phyloP scores from a whole-genome alignment of 2,113 vertebrate genomes.

The Sinosuthora webbiana region DNA sequence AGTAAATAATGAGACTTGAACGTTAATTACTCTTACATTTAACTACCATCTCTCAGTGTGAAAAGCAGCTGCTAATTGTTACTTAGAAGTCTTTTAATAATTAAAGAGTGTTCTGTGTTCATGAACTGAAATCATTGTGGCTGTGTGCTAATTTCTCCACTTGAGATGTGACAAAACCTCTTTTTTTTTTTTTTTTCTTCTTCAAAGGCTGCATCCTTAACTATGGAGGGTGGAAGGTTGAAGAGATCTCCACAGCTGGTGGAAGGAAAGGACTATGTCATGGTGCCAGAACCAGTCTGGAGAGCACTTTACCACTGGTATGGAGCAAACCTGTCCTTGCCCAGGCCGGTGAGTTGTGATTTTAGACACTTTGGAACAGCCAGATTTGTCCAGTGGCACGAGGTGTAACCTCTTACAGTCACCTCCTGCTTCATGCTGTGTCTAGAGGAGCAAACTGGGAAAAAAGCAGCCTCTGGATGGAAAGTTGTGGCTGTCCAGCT shows the following conservation, averaged over 20 bases:
- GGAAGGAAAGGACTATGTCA: constrained; percentile 87
- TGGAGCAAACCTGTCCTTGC: constrained; percentile 93
- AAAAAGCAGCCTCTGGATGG: neutral
- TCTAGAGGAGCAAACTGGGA: neutral
- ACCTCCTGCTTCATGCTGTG: neutral
- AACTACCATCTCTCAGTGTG: neutral
- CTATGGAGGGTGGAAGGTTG: constrained; percentile 92
- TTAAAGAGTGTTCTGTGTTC: neutral
- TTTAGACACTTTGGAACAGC: neutral
- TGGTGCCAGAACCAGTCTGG: constrained; percentile 96
- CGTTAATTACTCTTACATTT: neutral
- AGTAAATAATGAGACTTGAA: neutral
- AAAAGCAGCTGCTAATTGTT: constrained; percentile 15
- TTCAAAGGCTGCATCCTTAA: constrained; percentile 88
- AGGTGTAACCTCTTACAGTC: neutral
- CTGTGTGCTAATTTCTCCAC: neutral
- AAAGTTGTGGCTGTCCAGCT: neutral
- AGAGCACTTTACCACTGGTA: constrained; percentile 98
- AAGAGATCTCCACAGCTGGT: constrained; percentile 82
- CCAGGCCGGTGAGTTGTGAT: constrained; percentile 87
- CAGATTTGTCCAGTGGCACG: neutral
- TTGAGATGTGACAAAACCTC: neutral
- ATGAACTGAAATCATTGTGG: neutral
- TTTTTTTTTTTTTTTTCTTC: neutral
- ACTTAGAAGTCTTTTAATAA: neutral